These are phyloP conservation scores for Acrobasis repandana DNA, from an alignment of 2,888 invertebrate genomes.

Conservation along the genomic window DNA sequence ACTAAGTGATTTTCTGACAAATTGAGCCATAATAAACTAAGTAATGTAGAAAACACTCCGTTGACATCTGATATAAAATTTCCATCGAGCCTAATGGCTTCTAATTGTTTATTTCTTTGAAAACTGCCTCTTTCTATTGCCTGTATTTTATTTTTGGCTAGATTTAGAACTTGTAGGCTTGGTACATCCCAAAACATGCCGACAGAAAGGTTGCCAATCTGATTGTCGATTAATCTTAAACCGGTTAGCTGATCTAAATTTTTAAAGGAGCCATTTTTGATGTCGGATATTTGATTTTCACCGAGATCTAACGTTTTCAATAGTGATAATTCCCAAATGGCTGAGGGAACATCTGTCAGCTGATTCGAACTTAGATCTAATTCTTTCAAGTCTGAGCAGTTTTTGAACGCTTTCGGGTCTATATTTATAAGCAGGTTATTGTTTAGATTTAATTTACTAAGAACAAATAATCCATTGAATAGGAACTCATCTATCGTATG, in stretches of 20 bases:
- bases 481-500: conserved; percentile 90
- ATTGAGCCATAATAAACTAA: conserved; percentile 92
- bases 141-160: conserved; percentile 94
- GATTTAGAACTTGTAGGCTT: conserved; percentile 91
- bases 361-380: conserved; percentile 94
- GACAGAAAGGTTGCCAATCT: conserved; percentile 90
- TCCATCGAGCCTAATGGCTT: conserved; percentile 93
- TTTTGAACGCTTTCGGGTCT: conserved; percentile 91
- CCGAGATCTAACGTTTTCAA: conserved; percentile 95
- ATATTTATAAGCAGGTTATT: conserved; percentile 91
- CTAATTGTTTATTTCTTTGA: conserved; percentile 90
- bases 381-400: conserved; percentile 94
- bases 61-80: conserved; percentile 95
- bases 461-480: conserved; percentile 92
- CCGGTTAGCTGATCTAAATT: conserved; percentile 94
- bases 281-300: conserved; percentile 93
- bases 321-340: conserved; percentile 90
- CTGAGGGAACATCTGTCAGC: conserved; percentile 90
- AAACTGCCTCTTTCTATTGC: conserved; percentile 92
- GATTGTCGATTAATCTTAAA: conserved; percentile 93
- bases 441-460: conserved; percentile 92
- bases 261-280: conserved; percentile 92
- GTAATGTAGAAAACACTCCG: conserved; percentile 92
- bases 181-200: conserved; percentile 94
- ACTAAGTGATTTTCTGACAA: conserved; percentile 94